Conservation (phyloP, 2,888 invertebrate species). For the Megastigmus dorsalis region DNA sequence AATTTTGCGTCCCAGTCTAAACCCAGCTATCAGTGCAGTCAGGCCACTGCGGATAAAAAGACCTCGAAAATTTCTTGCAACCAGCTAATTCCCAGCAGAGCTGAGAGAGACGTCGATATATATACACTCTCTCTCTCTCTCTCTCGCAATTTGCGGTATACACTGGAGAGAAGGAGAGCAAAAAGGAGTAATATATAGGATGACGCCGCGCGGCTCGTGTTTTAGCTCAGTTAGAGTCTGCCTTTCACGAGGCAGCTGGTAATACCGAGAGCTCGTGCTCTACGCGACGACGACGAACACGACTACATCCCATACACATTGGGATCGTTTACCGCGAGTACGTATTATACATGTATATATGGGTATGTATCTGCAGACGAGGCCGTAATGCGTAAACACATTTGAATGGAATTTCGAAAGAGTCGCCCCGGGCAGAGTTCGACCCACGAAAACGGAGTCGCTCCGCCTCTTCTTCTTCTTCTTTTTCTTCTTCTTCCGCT, state of each 20-base stretch:
- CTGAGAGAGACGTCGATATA: no score
- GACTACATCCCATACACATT: background rate
- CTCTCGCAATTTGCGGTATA: background rate
- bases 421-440: background rate
- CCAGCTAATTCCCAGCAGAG: no score
- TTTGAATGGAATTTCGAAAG: slow-evolving; percentile 39
- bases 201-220: background rate
- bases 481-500: background rate
- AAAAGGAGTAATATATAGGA: background rate
- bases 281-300: background rate
- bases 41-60: no score
- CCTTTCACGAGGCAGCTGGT: slow-evolving; percentile 18
- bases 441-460: slow-evolving; percentile 6
- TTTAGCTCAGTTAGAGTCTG: slow-evolving; percentile 5
- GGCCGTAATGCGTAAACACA: background rate
- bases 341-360: no score
- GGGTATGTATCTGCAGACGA: background rate
- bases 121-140: background rate
- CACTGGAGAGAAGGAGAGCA: no score
- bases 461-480: background rate
- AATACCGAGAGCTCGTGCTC: no score
- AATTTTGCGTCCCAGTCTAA: no score
- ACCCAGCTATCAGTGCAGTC: no score
- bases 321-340: slow-evolving; percentile 31
- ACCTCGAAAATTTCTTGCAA: no score